Evolutionary conservation across 2,888 invertebrate genomes (phyloP).

Genomic region (Portevinia maculata): DNA sequence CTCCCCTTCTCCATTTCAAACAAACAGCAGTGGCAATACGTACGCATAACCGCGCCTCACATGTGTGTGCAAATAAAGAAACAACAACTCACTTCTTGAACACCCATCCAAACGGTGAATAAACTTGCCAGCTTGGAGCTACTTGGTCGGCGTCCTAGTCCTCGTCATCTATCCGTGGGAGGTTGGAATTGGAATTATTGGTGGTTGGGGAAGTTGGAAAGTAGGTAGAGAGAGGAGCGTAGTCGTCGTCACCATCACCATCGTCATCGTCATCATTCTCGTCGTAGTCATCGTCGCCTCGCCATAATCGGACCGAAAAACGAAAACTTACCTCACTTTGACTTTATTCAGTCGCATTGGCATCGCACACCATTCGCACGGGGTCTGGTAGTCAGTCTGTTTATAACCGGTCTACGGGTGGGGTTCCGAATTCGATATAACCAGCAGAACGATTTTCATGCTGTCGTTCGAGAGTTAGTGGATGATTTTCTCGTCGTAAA

Average conservation of each 20-base stretch:
- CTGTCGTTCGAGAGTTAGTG: slow-evolving; percentile 16
- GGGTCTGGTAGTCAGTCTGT: slow-evolving; percentile 64
- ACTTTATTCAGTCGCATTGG: slow-evolving; percentile 69
- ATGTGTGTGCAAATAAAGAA: slow-evolving; percentile 61
- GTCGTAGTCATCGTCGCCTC: slow-evolving; percentile 3
- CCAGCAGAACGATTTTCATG: slow-evolving; percentile 50
- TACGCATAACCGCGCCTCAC: slow-evolving; percentile 44
- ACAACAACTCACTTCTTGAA: slow-evolving; percentile 1
- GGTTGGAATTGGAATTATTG: too few species aligned
- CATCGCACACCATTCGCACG: slow-evolving; percentile 62
- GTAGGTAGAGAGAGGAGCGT: slow-evolving; percentile 2
- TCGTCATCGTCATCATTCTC: slow-evolving; percentile 1
- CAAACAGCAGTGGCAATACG: neutral
- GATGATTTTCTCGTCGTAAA: slow-evolving; percentile 28
- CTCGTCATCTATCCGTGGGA: slow-evolving; percentile 2
- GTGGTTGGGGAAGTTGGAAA: too few species aligned
- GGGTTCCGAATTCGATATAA: slow-evolving; percentile 46
- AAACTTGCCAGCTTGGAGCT: slow-evolving; percentile 8
- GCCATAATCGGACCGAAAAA: slow-evolving; percentile 52
- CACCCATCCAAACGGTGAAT: slow-evolving; percentile 35
- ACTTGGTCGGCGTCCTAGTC: slow-evolving; percentile 9
- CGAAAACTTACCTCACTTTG: slow-evolving; percentile 71
- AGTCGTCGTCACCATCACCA: slow-evolving; percentile 12
- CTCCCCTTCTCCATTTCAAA: neutral
- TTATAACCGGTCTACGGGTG: slow-evolving; percentile 74